Evolutionary conservation across 2,797 vertebrate species (phyloP), one percentile per base, ranked within the genome.

Genomic region (Sebastes nivosus): DNA sequence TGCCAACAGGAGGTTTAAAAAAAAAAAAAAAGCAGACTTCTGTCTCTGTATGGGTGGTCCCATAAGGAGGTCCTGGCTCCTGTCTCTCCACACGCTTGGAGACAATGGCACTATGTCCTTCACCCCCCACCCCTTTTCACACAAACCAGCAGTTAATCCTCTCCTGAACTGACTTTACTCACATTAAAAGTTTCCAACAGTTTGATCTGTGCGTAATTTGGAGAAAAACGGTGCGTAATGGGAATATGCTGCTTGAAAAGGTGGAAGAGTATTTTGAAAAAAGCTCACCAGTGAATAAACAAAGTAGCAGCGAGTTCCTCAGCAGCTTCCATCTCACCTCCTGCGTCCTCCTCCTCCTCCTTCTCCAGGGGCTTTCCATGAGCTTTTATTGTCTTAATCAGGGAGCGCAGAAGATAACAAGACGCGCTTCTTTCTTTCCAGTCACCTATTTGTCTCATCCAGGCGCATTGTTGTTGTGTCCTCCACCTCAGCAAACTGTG

Each of bases 41-140:
- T 82, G 81, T 14, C 57, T 81, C 81, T 73, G 67, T 76, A 84
- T 95, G 95, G 95, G 96, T 96, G 96, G 95, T 96, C 95, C 90
- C 46, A 50, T 50, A 67, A 36, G 52, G 84, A 80, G 88, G 85
- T 88, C 92, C 93, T 90, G 90, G 92, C 89, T 93, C 88, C 87
- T 92, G 93, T 94, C 92, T 92, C 87, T 93, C 94, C 89, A 94
- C 94, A 95, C 79, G 72, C 86, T 66, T 63, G 72, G 80, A 90
- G 91, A 95, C 93, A 93, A 94, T 93, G 84, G 79, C 87, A 82
- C 87, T 50, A 89, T 88, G 86, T 93, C 81, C 86, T 73, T 72
- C 24, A 71, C 60, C 65, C 64, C 84, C 80, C 59, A 30, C 70
- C 61, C 63, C 46, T 46, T 36, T 32, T 12, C 8, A 67, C 72